A percentile compares a stretch with the other conserved stretches of the same genome.
Evolutionary conservation across 2,888 invertebrate genomes (phyloP).

Genomic region (Andrena camellia): DNA sequence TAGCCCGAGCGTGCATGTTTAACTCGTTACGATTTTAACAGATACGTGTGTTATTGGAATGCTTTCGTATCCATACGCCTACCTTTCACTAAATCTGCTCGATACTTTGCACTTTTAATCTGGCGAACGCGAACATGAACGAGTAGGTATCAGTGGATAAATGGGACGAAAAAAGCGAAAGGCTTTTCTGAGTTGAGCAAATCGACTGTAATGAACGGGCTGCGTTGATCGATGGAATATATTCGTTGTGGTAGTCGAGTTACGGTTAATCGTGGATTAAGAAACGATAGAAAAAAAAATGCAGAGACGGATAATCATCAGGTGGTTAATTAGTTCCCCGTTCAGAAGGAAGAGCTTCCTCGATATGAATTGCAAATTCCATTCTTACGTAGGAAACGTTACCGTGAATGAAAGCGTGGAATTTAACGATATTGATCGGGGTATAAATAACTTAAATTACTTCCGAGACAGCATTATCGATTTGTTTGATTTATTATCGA

Average conservation of each 20-base stretch:
- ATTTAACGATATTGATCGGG: constrained; percentile 4
- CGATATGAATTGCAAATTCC: constrained; percentile 15
- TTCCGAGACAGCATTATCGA: constrained; percentile 12
- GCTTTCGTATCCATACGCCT: neutral
- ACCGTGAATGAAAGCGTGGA: constrained; percentile 18
- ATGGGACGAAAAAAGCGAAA: neutral
- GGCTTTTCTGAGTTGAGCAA: neutral
- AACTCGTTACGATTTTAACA: constrained; percentile 23
- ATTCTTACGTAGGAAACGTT: constrained; percentile 2
- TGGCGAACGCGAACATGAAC: neutral
- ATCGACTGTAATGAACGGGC: neutral
- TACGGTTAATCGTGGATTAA: constrained; percentile 8
- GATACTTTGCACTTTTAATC: no score
- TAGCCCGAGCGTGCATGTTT: constrained; percentile 13
- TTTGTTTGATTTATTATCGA: neutral
- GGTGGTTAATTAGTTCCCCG: constrained; percentile 29
- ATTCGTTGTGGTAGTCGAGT: neutral
- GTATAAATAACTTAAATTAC: neutral
- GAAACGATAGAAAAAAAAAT: neutral
- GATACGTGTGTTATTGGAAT: constrained; percentile 29
- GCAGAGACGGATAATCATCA: neutral
- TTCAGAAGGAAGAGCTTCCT: constrained; percentile 2
- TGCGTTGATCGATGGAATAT: neutral
- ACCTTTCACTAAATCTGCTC: constrained; percentile 42
- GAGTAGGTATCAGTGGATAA: neutral